phyloP scores from a whole-genome alignment of 2,888 invertebrate species.

The Plebejus argus region DNA sequence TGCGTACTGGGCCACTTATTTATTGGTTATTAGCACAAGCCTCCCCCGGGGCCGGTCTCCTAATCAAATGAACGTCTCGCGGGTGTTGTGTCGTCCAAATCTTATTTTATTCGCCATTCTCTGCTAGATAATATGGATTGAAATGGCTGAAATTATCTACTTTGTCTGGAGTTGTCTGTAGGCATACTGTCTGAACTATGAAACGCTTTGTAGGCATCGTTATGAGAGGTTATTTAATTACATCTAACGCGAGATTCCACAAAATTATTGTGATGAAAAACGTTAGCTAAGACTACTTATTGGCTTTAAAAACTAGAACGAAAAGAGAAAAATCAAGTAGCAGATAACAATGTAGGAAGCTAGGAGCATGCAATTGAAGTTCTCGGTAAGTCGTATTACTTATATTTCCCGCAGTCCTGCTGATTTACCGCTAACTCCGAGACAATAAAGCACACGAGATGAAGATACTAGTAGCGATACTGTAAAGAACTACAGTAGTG shows the following conservation, averaged over 20 bases:
- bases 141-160: neutral
- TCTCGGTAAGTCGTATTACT: neutral
- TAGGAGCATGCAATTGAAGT: neutral
- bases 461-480: neutral
- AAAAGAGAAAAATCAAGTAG: neutral
- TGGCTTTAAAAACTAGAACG: neutral
- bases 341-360: neutral
- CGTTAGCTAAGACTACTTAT: neutral
- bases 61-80: conserved; percentile 13
- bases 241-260: neutral
- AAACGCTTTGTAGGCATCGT: too few relatives aligned
- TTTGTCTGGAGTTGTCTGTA: neutral
- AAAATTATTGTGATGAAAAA: neutral
- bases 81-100: conserved; percentile 9
- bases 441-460: neutral
- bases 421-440: neutral
- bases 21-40: conserved; percentile 3
- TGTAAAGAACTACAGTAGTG: neutral
- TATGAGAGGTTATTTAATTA: neutral
- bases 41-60: neutral
- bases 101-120: conserved; percentile 8
- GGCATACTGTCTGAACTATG: neutral
- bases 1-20: neutral
- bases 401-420: conserved; percentile 4
- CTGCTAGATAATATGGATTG: neutral